These are phyloP conservation scores for Megaceryle maxima DNA, from an alignment of 2,113 vertebrate genomes.

Conservation along the genomic window DNA sequence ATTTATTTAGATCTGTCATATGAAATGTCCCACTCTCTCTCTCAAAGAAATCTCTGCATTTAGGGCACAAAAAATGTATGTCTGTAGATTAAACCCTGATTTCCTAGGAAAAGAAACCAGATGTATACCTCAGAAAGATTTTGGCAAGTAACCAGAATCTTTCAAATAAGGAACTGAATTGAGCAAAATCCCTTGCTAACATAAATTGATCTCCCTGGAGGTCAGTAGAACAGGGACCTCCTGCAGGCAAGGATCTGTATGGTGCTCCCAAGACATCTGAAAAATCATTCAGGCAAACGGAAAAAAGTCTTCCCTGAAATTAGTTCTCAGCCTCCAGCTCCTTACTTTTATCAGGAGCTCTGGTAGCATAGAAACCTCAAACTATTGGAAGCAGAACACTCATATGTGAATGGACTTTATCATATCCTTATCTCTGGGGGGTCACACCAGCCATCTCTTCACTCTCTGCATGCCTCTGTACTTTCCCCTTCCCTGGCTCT, in stretches of 20 bases:
- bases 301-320: background rate
- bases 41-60: background rate
- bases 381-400: background rate
- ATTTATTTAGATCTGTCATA: background rate
- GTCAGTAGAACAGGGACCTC: background rate
- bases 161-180: background rate
- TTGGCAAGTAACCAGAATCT: background rate
- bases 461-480: background rate
- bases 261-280: background rate
- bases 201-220: background rate
- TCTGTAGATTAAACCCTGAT: background rate
- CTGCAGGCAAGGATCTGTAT: background rate
- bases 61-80: background rate
- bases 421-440: background rate
- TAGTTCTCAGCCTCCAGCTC: background rate
- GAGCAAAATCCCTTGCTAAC: background rate
- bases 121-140: background rate
- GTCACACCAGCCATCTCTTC: background rate
- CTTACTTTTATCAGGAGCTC: background rate
- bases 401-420: background rate
- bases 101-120: background rate
- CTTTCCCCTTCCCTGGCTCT: background rate
- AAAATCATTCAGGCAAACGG: background rate
- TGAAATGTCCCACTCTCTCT: background rate
- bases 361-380: background rate